Base-by-base conservation (phyloP, 92 coral and sea anemone genomes). In the Heliopora coerulea region DNA sequence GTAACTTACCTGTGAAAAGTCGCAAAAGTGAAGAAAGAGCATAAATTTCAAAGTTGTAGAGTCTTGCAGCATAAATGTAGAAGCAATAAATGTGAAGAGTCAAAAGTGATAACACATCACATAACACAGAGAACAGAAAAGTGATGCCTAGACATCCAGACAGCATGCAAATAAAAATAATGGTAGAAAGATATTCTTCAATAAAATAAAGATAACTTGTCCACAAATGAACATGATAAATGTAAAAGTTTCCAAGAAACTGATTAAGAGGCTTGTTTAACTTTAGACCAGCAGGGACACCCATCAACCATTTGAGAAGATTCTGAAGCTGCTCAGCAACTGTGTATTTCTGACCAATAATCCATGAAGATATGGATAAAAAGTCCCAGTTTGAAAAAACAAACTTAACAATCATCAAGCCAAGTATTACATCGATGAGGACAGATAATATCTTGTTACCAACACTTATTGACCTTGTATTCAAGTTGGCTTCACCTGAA, bases 41-140 rank as follows among this genome's bases (percentile, higher is more conserved):
- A 80, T 90, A 82, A 3, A 95, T 62, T 70, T 95, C 96, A 50
- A 90, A 78, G 48, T 89, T 81, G 75, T 91, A 95, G 54, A 95
- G 81, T 49, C 95, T 83, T 18, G 99, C 96, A 39, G 99, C 99
- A 86, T 95, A 95, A 72, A 90, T 96, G 59, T 95, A 95, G 78
- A 95, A 95, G 59, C 96, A 95, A 83, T 95, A 90, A 59, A 95
- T 90, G 29, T 95, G 97, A 8, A 90, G 83, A 0, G 96, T 95
- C 11, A 95, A 77, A 9, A 90, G 75, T 1, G 96, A 90, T 65
- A 90, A 49, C 50, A 95, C 82, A 62, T 95, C 99, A 3, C 96
- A 90, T 49, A 85, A 87, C 73, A 95, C 54, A 0, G 96, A 79
- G 41, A 95, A 41, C 77, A 90, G 56, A 67, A 95, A 95, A 10